Evolutionary conservation across 2,888 invertebrate species (phyloP).

Genomic region (Ormia ochracea): DNA sequence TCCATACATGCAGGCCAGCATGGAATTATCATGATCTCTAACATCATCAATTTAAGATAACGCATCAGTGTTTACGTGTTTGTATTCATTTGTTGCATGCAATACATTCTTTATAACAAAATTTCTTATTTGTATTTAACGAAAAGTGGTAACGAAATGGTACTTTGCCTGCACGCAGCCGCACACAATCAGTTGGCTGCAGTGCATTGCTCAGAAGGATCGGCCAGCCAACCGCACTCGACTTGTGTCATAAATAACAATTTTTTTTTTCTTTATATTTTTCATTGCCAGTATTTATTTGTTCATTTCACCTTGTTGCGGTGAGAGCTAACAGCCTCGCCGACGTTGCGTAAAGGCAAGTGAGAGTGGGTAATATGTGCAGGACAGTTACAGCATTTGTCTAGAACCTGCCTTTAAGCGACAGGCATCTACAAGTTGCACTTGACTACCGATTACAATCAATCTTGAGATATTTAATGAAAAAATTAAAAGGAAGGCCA

Average conservation of each 20-base stretch:
- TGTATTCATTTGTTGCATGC: slow-evolving; percentile 50
- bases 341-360: slow-evolving; percentile 1
- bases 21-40: slow-evolving; percentile 53
- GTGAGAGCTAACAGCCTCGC: neutral
- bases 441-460: slow-evolving; percentile 75
- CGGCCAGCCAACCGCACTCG: neutral
- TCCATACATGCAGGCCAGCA: slow-evolving; percentile 46
- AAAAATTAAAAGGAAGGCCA: slow-evolving; percentile 2
- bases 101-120: slow-evolving; percentile 12
- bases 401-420: slow-evolving; percentile 59
- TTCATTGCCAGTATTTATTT: slow-evolving; percentile 20
- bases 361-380: slow-evolving; percentile 22
- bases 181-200: neutral
- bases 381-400: slow-evolving; percentile 60
- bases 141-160: slow-evolving; percentile 14
- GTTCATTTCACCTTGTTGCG: slow-evolving; percentile 26
- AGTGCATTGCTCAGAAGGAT: neutral
- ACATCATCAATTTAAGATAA: slow-evolving; percentile 55
- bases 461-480: slow-evolving; percentile 66
- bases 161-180: neutral
- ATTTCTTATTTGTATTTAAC: neutral
- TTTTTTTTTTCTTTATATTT: slow-evolving; percentile 65
- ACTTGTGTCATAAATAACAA: slow-evolving; percentile 68
- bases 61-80: slow-evolving; percentile 53
- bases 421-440: slow-evolving; percentile 64